phyloP scores from a whole-genome alignment of 2,888 invertebrate genomes.

The Cephonodes hylas region DNA sequence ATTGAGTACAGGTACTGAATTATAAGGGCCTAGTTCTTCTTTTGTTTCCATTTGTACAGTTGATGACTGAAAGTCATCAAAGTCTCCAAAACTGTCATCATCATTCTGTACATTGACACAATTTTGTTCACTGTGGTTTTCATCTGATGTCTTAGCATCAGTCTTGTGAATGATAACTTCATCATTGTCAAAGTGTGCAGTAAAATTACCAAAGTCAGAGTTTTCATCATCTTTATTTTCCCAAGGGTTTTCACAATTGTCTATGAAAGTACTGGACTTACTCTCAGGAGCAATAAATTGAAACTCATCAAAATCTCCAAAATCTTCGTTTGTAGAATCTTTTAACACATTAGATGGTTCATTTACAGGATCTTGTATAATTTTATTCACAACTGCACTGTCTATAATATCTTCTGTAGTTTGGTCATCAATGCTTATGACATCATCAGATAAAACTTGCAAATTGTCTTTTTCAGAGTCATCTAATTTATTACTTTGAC shows the following conservation, averaged over 20 bases:
- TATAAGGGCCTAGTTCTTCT: slow-evolving; percentile 24
- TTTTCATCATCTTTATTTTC: slow-evolving; percentile 40
- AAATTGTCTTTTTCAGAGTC: not conserved
- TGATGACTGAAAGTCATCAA: slow-evolving; percentile 76
- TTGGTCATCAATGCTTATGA: not conserved
- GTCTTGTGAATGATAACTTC: not conserved
- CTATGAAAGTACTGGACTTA: slow-evolving; percentile 34
- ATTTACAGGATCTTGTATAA: not conserved
- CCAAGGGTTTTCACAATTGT: slow-evolving; percentile 64
- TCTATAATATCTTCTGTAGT: not conserved
- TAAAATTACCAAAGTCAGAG: slow-evolving; percentile 58
- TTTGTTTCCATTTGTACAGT: slow-evolving; percentile 28
- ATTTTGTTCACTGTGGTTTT: slow-evolving; percentile 32
- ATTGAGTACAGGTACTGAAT: slow-evolving; percentile 51
- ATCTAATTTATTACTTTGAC: not conserved
- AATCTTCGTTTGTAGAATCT: slow-evolving; percentile 55
- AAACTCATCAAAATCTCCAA: slow-evolving; percentile 80
- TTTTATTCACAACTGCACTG: not conserved
- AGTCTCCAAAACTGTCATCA: slow-evolving; percentile 81
- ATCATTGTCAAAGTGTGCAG: slow-evolving; percentile 58
- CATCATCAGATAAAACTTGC: slow-evolving; percentile 2
- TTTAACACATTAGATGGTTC: slow-evolving; percentile 17
- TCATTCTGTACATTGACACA: slow-evolving; percentile 45
- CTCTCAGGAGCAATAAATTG: slow-evolving; percentile 52
- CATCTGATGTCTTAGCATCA: not conserved